These are phyloP conservation scores for Leptarthrus brevirostris DNA, from an alignment of 2,888 invertebrate genomes.

Conservation along the genomic window DNA sequence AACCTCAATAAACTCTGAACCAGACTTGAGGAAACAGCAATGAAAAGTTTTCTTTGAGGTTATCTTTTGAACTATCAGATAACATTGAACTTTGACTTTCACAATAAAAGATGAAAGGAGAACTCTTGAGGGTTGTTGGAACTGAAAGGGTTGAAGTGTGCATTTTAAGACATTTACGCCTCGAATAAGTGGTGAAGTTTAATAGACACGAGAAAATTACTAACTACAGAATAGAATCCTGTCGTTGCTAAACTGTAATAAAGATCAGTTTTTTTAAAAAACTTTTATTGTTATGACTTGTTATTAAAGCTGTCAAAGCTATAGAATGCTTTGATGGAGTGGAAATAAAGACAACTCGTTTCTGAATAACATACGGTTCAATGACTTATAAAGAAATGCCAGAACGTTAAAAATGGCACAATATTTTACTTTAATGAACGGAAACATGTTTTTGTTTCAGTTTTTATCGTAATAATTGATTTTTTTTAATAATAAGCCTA, in stretches of 20 bases:
- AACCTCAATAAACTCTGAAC: constrained; percentile 44
- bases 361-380: no score
- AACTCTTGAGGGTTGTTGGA: background rate
- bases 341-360: no score
- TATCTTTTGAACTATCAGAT: constrained; percentile 45
- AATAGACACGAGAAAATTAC: background rate
- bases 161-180: constrained; percentile 40
- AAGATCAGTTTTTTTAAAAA: background rate
- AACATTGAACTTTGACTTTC: constrained; percentile 43
- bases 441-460: no score
- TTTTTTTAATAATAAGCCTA: no score
- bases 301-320: background rate
- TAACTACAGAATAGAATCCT: background rate
- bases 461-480: no score
- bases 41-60: constrained; percentile 38
- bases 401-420: no score
- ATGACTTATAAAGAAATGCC: no score
- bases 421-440: no score
- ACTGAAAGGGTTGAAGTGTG: constrained; percentile 49
- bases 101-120: constrained; percentile 19
- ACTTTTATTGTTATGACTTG: background rate
- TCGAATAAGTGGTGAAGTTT: constrained; percentile 17
- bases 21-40: constrained; percentile 41
- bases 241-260: background rate
- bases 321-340: no score